Evolutionary conservation across 2,113 vertebrate genomes (phyloP).

Genomic region (Bagarius yarrelli): DNA sequence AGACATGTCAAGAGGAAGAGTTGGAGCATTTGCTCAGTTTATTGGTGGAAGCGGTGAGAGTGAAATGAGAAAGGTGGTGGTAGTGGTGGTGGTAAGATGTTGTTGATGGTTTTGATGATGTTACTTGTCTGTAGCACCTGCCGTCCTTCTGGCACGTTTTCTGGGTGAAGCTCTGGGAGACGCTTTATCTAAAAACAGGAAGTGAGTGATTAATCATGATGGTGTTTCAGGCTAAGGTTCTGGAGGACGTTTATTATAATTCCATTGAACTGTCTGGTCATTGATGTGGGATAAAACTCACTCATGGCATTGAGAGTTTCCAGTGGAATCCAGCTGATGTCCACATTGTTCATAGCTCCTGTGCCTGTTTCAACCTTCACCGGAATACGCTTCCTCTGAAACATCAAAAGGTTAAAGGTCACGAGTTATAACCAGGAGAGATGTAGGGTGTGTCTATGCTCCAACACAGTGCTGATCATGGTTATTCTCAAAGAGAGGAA

Average conservation of each 20-base stretch:
- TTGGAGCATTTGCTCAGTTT: neutral
- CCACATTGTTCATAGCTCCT: slow-evolving; percentile 66
- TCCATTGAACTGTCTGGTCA: too few relatives aligned
- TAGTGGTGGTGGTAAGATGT: neutral
- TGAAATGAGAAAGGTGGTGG: neutral
- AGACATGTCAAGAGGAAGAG: neutral
- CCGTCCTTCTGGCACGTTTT: slow-evolving; percentile 71
- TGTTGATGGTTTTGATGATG: neutral
- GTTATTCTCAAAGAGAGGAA: neutral
- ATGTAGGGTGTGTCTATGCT: neutral
- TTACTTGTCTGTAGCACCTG: slow-evolving; percentile 67
- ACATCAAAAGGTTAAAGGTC: slow-evolving; percentile 26
- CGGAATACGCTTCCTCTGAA: slow-evolving; percentile 68
- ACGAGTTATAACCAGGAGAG: neutral
- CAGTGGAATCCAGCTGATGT: slow-evolving; percentile 80
- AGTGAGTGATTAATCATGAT: neutral
- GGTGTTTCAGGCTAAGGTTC: too few relatives aligned
- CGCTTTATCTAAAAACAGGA: slow-evolving; percentile 63
- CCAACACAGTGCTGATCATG: neutral
- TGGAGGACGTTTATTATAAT: too few relatives aligned
- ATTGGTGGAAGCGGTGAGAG: neutral
- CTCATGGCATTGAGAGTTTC: slow-evolving; percentile 77
- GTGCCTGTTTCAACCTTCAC: slow-evolving; percentile 74
- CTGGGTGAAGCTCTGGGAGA: slow-evolving; percentile 72
- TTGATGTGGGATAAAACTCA: slow-evolving; percentile 48